These are phyloP conservation scores for Uromys caudimaculatus DNA, from an alignment of 2,797 vertebrate genomes.

Conservation along the genomic window DNA sequence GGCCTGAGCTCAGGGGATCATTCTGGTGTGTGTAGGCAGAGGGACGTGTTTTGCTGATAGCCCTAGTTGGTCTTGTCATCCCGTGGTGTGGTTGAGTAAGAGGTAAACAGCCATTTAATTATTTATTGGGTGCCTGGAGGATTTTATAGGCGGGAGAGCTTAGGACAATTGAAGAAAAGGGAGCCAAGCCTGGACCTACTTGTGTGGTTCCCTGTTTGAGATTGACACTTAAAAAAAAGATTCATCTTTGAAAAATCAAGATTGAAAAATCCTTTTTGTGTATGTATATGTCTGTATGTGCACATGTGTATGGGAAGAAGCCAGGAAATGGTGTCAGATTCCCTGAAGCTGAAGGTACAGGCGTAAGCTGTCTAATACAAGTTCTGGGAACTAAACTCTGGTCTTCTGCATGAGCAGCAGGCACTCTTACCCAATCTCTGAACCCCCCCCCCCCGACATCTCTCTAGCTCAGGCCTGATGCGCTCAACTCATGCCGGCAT, in stretches of 20 bases:
- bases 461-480: not conserved
- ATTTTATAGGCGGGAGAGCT: conserved; percentile 63
- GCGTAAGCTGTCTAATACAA: not conserved
- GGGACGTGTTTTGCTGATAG: not conserved
- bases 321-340: not conserved
- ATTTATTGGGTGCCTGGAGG: conserved; percentile 67
- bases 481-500: not conserved
- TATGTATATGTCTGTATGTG: not conserved
- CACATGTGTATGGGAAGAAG: not conserved
- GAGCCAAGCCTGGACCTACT: not conserved
- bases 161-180: conserved; percentile 20
- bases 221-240: not conserved
- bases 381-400: not conserved
- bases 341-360: not conserved
- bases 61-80: not conserved
- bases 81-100: conserved; percentile 42
- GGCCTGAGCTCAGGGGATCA: not conserved
- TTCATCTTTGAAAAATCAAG: not conserved
- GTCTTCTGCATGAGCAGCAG: not conserved
- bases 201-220: not conserved
- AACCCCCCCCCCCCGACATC: not conserved
- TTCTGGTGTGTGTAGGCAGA: not conserved
- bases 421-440: not conserved
- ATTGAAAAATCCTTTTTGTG: not conserved
- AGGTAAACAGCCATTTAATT: conserved; percentile 51